Base-by-base conservation (phyloP, 37 sponge, comb jelly and placozoan species). In the Beroe forskalii region DNA sequence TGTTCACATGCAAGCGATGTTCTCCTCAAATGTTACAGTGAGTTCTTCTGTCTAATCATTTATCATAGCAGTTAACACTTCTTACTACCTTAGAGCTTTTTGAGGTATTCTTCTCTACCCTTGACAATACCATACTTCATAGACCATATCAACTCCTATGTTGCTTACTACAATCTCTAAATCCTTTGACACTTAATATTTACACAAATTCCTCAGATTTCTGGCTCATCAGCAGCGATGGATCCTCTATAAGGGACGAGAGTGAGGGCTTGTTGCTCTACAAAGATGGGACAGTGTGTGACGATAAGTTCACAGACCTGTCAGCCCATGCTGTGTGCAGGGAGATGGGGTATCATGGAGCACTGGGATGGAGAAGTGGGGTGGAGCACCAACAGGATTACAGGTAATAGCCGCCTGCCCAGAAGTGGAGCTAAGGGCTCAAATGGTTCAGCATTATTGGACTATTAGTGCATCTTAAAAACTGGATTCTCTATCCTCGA, bases 221-320 rank as follows among this genome's bases (percentile, higher is more conserved):
- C 66, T 8, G 2, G 23, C 20, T 63, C 20, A 30, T 63, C 28
- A 30, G 25, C 25, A 30, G 9, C 28, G 66, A 63, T 3, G 66
- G n/a, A 63, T 28, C 20, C 66, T 4, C 2, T 20, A 20, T 63
- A 63, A 63, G 28, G 25, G 66, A 63, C n/a, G 66, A 63, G 25
- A 3, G 2, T 3, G 66, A 63, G 25, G 66, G 66, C 2, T 30
- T 63, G 6, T 30, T 63, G 20, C 66, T 63, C 25, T 63, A 63
- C 66, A 63, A 63, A 30, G 66, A 30, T 63, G 66, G 66, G 25
- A 63, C 66, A n/a, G 66, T 63, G 66, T 63, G 66, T 20, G 66
- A 63, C 66, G 66, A 63, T 20, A 8, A 23, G 24, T 63, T 63
- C n/a, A 63, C 23, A 28, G 66, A 63, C 25, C 20, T 28, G 3